Percentiles rank a stretch among this genome's conserved stretches.
phyloP scores from a whole-genome alignment of 1,140 invertebrate species.

The Delia radicum region DNA sequence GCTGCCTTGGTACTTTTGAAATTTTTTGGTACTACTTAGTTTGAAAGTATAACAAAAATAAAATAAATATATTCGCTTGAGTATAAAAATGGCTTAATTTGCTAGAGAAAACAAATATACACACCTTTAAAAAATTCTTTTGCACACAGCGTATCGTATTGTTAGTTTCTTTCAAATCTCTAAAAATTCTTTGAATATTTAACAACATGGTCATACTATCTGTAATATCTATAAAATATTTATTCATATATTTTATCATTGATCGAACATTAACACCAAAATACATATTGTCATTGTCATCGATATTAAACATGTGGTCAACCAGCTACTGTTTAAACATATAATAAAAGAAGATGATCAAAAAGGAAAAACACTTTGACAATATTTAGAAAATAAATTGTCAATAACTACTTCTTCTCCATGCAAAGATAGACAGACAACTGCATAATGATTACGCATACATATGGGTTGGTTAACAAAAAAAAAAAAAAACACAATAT shows the following conservation, averaged over 20 bases:
- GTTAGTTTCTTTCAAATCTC: too few species aligned
- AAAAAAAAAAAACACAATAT: conserved; percentile 40
- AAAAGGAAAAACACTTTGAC: conserved; percentile 31
- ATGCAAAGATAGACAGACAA: conserved; percentile 41
- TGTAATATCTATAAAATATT: not conserved
- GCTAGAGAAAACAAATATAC: too few species aligned
- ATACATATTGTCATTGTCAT: not conserved
- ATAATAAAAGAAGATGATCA: conserved; percentile 30
- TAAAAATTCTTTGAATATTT: not conserved
- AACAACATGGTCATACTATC: not conserved
- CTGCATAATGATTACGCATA: not conserved
- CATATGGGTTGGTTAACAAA: not conserved
- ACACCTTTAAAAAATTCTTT: too few species aligned
- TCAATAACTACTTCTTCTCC: too few species aligned
- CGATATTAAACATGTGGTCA: conserved; percentile 21
- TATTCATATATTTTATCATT: not conserved
- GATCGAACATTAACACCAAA: conserved; percentile 26
- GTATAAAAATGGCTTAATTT: too few species aligned
- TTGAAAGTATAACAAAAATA: too few species aligned
- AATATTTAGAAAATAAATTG: conserved; percentile 51
- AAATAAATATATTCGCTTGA: too few species aligned
- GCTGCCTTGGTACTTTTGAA: too few species aligned
- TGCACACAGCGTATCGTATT: too few species aligned
- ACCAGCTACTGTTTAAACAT: conserved; percentile 36
- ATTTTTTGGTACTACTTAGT: too few species aligned